A percentile compares a stretch with the other conserved stretches of the same genome.
Conservation (phyloP, 1,140 invertebrate species). For the Lysiphlebus fabarum region DNA sequence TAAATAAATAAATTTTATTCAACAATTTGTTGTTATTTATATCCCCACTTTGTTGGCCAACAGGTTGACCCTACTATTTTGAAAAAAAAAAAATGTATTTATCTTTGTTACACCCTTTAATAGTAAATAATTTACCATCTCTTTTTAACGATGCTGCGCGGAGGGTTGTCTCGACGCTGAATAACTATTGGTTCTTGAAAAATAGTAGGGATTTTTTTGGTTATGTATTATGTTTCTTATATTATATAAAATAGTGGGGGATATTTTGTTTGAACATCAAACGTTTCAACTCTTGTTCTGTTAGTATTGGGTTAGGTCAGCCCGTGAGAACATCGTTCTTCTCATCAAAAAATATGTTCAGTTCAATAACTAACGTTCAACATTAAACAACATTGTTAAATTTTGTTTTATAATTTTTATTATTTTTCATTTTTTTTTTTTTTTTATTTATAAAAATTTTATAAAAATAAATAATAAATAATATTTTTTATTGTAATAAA, state of each 20-base stretch:
- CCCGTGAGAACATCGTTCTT: conserved; percentile 40
- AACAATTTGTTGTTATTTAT: no score
- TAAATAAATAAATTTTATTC: no score
- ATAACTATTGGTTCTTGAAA: background rate
- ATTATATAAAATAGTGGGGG: conserved; percentile 32
- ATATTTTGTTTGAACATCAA: conserved; percentile 40
- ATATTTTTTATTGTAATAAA: no score
- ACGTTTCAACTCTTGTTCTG: conserved; percentile 33
- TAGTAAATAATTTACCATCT: background rate
- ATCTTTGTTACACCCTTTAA: background rate
- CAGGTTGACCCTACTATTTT: conserved; percentile 19
- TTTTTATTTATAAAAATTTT: background rate
- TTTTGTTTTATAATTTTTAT: conserved; percentile 16
- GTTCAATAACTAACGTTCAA: conserved; percentile 8
- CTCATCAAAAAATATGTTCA: background rate
- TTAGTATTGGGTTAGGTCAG: conserved; percentile 55
- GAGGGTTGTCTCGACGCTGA: conserved; percentile 3
- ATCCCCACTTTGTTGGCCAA: conserved; percentile 6
- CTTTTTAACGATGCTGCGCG: conserved; percentile 8
- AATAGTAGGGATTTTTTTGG: conserved; percentile 23
- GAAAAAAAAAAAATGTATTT: conserved; percentile 17
- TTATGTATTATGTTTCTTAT: background rate
- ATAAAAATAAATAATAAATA: no score
- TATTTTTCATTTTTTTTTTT: conserved; percentile 10
- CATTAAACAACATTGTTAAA: conserved; percentile 8